A percentile compares a stretch with the other conserved stretches of the same genome.
phyloP scores from a whole-genome alignment of 2,888 invertebrate genomes.

The Hemistola chrysoprasaria region DNA sequence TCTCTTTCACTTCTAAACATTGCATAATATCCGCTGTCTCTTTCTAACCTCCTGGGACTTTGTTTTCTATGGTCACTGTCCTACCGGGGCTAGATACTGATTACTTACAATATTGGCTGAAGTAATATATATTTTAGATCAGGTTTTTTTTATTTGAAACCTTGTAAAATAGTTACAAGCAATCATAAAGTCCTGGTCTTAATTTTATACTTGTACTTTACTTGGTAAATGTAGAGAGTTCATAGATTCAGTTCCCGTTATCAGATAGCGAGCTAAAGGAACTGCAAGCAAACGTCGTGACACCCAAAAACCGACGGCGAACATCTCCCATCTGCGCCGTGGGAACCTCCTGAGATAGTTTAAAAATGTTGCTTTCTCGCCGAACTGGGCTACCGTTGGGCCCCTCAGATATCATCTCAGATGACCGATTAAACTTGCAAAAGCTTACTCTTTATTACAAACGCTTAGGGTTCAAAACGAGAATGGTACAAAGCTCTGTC shows the following conservation, averaged over 20 bases:
- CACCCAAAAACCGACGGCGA: constrained; percentile 29
- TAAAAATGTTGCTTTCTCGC: constrained; percentile 74
- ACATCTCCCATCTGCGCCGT: constrained; percentile 53
- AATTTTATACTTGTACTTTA: too few relatives aligned
- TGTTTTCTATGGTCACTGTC: too few relatives aligned
- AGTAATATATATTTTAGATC: too few relatives aligned
- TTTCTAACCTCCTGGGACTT: too few relatives aligned
- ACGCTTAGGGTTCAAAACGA: constrained; percentile 13
- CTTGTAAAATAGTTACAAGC: too few relatives aligned
- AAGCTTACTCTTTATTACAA: constrained; percentile 15
- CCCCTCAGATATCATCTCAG: constrained; percentile 63
- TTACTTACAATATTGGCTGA: too few relatives aligned
- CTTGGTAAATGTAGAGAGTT: too few relatives aligned
- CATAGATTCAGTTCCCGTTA: constrained; percentile 4
- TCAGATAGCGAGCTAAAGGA: constrained; percentile 11
- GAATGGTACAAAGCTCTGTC: constrained; percentile 3
- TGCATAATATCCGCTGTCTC: too few relatives aligned
- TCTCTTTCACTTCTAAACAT: too few relatives aligned
- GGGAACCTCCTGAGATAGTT: constrained; percentile 61
- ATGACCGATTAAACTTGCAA: constrained; percentile 57
- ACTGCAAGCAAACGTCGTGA: constrained; percentile 26
- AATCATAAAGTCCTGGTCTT: too few relatives aligned
- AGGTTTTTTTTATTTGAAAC: too few relatives aligned
- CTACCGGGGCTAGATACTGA: too few relatives aligned
- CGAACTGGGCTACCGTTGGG: constrained; percentile 66